Conservation (phyloP, 1,140 invertebrate species). For the Drosophila ohnishii region DNA sequence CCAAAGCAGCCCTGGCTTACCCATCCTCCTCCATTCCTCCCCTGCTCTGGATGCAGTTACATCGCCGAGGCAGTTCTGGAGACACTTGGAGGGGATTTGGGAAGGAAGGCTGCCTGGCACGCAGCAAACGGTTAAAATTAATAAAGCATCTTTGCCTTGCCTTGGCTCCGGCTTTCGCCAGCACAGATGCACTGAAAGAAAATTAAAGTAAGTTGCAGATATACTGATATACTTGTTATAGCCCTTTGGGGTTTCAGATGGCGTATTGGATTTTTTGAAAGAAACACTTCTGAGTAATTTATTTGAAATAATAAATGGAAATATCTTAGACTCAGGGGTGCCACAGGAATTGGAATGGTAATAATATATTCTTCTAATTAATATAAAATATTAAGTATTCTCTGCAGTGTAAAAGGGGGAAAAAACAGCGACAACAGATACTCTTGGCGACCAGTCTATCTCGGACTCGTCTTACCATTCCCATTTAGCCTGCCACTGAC, state of each 20-base stretch:
- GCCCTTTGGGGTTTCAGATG: too few relatives aligned
- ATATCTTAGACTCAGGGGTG: not conserved
- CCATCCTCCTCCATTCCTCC: not conserved
- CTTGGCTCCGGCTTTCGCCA: constrained; percentile 37
- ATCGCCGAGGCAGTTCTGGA: constrained; percentile 10
- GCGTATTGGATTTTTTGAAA: too few relatives aligned
- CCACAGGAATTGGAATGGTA: not conserved
- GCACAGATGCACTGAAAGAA: constrained; percentile 8
- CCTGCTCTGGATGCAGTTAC: constrained; percentile 11
- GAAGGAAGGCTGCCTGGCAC: constrained; percentile 42
- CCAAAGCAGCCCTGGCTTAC: constrained; percentile 2
- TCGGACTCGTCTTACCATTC: constrained; percentile 71
- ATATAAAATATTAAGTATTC: not conserved
- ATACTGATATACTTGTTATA: not conserved
- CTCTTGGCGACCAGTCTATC: constrained; percentile 59
- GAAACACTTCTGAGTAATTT: not conserved
- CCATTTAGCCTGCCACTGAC: constrained; percentile 51
- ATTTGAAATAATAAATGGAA: not conserved
- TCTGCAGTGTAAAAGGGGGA: constrained; percentile 9
- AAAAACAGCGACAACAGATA: constrained; percentile 9
- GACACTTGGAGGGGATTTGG: constrained; percentile 1
- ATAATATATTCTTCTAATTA: not conserved
- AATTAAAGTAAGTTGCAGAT: not conserved
- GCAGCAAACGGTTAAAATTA: constrained; percentile 81
- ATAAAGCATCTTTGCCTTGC: constrained; percentile 75